Percentiles rank a stretch among this genome's conserved stretches.
phyloP scores from a whole-genome alignment of 1,140 invertebrate genomes.

The Phymastichus coffea region DNA sequence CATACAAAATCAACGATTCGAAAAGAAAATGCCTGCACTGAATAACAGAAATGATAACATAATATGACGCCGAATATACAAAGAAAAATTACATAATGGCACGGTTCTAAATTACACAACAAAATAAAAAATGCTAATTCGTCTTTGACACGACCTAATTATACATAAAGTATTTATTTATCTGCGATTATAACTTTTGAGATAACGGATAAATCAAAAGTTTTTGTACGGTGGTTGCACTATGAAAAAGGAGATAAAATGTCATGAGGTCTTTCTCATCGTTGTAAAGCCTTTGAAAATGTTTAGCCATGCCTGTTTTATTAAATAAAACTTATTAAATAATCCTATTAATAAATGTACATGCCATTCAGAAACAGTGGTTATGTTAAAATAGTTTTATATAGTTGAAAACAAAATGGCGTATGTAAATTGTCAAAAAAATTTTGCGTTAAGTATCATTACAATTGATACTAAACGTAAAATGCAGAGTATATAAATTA shows the following conservation, averaged over 20 bases:
- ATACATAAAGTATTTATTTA: conserved; percentile 25
- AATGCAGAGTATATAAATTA: neutral
- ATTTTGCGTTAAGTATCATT: too few relatives aligned
- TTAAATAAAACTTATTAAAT: conserved; percentile 46
- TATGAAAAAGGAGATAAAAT: conserved; percentile 25
- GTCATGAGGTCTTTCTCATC: conserved; percentile 2
- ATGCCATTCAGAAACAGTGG: conserved; percentile 31
- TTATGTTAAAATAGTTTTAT: too few relatives aligned
- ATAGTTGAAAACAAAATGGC: too few relatives aligned
- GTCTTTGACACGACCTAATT: conserved; percentile 22
- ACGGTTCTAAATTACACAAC: conserved; percentile 34
- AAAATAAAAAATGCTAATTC: conserved; percentile 16
- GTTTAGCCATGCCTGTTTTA: too few relatives aligned
- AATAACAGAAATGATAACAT: neutral
- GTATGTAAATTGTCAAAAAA: too few relatives aligned
- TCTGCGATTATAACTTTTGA: neutral
- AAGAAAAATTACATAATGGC: conserved; percentile 34
- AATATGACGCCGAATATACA: conserved; percentile 26
- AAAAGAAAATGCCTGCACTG: neutral
- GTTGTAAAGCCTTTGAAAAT: neutral
- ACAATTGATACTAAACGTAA: neutral
- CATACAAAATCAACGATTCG: neutral
- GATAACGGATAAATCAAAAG: conserved; percentile 5
- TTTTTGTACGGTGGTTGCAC: conserved; percentile 14
- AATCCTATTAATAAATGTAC: conserved; percentile 56